Percentiles rank a stretch among this genome's conserved stretches.
Conservation (phyloP, 2,113 vertebrate genomes). For the Clupea harengus region DNA sequence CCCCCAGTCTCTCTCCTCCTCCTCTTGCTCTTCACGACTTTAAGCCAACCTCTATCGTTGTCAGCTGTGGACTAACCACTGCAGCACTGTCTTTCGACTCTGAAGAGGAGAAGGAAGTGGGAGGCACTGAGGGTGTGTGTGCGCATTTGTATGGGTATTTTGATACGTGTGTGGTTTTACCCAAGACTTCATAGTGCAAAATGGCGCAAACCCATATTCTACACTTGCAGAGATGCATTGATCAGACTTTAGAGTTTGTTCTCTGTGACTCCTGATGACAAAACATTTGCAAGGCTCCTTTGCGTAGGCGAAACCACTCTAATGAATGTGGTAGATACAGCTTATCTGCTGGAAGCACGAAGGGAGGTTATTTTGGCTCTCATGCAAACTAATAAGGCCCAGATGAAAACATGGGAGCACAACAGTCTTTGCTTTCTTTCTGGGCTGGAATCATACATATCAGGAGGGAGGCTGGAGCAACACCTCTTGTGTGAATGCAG, state of each 20-base stretch:
- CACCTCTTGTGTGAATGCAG: background rate
- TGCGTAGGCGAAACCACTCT: background rate
- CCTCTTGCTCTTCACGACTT: background rate
- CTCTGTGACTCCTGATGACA: background rate
- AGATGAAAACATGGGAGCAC: background rate
- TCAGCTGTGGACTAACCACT: constrained; percentile 68
- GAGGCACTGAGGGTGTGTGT: constrained; percentile 31
- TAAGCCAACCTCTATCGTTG: constrained; percentile 51
- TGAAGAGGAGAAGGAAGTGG: constrained; percentile 48
- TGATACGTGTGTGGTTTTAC: constrained; percentile 22
- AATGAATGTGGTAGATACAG: background rate
- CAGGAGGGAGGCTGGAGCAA: background rate
- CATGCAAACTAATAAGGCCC: background rate
- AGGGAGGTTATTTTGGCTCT: background rate
- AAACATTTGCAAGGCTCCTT: background rate
- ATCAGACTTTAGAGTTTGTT: background rate
- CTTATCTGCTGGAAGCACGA: background rate
- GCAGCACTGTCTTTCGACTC: constrained; percentile 49
- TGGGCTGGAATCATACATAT: background rate
- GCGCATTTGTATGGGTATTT: constrained; percentile 35
- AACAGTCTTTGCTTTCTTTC: background rate
- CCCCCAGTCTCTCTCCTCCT: background rate
- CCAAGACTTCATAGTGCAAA: too few species aligned
- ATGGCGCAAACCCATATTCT: too few species aligned
- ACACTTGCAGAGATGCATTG: background rate